These are phyloP conservation scores for Chesias legatella DNA, from an alignment of 2,888 invertebrate species.

Conservation along the genomic window DNA sequence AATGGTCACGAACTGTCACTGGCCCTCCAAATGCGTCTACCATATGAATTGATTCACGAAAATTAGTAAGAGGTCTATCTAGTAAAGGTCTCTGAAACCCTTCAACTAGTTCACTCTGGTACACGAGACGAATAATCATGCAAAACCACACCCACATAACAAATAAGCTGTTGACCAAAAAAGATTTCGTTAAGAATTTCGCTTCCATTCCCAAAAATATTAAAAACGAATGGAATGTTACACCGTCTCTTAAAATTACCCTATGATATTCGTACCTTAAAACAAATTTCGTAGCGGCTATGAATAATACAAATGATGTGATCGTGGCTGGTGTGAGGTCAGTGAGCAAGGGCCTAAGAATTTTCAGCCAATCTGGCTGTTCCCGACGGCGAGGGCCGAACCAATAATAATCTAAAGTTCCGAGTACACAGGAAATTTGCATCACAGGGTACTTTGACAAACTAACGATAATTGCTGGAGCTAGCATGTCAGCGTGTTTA, in stretches of 20 bases:
- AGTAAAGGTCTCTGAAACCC: slow-evolving; percentile 41
- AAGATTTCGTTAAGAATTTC: slow-evolving; percentile 39
- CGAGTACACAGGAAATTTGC: slow-evolving; percentile 39
- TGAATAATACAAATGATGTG: slow-evolving; percentile 14
- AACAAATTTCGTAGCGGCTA: slow-evolving; percentile 11
- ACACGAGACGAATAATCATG: slow-evolving; percentile 50
- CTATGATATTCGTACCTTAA: slow-evolving; percentile 27
- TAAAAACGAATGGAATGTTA: slow-evolving; percentile 38
- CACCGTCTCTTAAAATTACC: slow-evolving; percentile 17
- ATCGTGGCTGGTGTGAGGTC: slow-evolving; percentile 32
- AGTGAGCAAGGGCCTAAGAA: slow-evolving; percentile 44
- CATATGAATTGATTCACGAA: slow-evolving; percentile 40
- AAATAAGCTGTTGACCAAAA: slow-evolving; percentile 42
- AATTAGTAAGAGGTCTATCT: slow-evolving; percentile 40
- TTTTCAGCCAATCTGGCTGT: slow-evolving; percentile 44
- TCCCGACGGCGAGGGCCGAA: slow-evolving; percentile 44
- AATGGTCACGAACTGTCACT: slow-evolving; percentile 32
- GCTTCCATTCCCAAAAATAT: slow-evolving; percentile 51
- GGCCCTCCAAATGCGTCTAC: slow-evolving; percentile 47
- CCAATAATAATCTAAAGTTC: slow-evolving; percentile 42
- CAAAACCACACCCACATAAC: slow-evolving; percentile 59
- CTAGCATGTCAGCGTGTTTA: slow-evolving; percentile 42
- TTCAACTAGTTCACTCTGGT: slow-evolving; percentile 50
- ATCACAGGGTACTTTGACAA: slow-evolving; percentile 34
- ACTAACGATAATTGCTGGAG: slow-evolving; percentile 38